Evolutionary conservation across 2,113 vertebrate genomes (phyloP), one percentile per base, ranked within the genome.

Genomic region (Fregata magnificens): DNA sequence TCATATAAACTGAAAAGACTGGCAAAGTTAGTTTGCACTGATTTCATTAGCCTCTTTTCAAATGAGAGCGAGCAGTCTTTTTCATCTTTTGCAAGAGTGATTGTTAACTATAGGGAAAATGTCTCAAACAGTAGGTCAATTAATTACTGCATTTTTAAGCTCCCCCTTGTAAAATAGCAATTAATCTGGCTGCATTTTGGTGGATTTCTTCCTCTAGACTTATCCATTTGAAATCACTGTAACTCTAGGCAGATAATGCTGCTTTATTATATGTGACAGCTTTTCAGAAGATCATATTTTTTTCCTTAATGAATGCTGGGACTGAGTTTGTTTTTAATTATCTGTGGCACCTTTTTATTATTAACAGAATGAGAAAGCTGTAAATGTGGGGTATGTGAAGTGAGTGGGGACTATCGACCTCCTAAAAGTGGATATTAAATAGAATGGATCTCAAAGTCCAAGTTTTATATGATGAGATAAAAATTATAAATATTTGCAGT

Each of bases 311-410:
- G 93, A 97, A 95, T 96, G 62, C 65, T 88, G 73, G 49, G 42
- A 97, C 92, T 96, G 86, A 97, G 86, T 95, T 97, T 96, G 89
- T 78, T 97, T 98, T 97, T 98, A 98, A 98, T 98, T 98, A 97
- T 97, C 65, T 24, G 52, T 82, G 77, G 84, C 95, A 98, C 85
- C 59, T 95, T 97, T 98, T 97, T 94, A 81, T 95, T 97, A 84
- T 95, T 96, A 92, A 95, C 91, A 91, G 92, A 92, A 96, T 79
- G 31, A 93, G 84, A 96, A 94, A 83, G 76, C 69, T 94, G 95
- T 96, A 96, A 97, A 96, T 21, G n/a, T 82, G 79, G 88, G 95
- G 76, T 73, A 67, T 93, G 65, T 65, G 59, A 86, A 88, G 50
- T 92, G 86, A 97, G 95, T 92, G 73, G 67, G 82, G 66, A 91